Evolutionary conservation across 2,888 invertebrate species (phyloP).

Genomic region (Eudemis profundana): DNA sequence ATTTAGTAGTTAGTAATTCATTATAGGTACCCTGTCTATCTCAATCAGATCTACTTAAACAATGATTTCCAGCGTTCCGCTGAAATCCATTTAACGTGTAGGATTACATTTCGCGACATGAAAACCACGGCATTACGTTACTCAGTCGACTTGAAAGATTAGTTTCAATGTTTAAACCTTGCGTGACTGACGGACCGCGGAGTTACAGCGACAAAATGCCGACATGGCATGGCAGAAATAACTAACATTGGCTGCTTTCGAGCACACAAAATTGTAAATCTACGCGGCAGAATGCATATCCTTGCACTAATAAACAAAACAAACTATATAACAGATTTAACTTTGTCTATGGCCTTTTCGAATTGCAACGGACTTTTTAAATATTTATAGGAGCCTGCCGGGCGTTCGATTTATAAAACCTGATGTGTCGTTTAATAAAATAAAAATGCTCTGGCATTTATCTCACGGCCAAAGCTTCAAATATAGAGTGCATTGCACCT

Average conservation of each 20-base stretch:
- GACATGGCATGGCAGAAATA: conserved; percentile 43
- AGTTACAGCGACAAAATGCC: conserved; percentile 52
- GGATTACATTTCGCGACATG: conserved; percentile 38
- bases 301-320: conserved; percentile 23
- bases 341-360: conserved; percentile 14
- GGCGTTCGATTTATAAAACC: conserved; percentile 18
- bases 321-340: neutral
- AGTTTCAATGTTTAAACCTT: conserved; percentile 43
- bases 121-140: conserved; percentile 36
- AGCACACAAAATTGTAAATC: conserved; percentile 26
- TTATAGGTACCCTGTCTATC: conserved; percentile 13
- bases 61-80: conserved; percentile 23
- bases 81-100: conserved; percentile 30
- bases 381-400: conserved; percentile 5
- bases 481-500: conserved; percentile 48
- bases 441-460: conserved; percentile 35
- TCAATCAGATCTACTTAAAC: conserved; percentile 19
- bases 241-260: conserved; percentile 43
- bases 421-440: conserved; percentile 30
- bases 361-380: conserved; percentile 12
- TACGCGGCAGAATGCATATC: conserved; percentile 1
- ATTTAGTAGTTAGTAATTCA: neutral
- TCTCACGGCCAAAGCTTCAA: conserved; percentile 43
- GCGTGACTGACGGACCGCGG: conserved; percentile 53
- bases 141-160: conserved; percentile 33